Base-by-base conservation (phyloP, 1,140 invertebrate species). In the Aporrectodea caliginosa region DNA sequence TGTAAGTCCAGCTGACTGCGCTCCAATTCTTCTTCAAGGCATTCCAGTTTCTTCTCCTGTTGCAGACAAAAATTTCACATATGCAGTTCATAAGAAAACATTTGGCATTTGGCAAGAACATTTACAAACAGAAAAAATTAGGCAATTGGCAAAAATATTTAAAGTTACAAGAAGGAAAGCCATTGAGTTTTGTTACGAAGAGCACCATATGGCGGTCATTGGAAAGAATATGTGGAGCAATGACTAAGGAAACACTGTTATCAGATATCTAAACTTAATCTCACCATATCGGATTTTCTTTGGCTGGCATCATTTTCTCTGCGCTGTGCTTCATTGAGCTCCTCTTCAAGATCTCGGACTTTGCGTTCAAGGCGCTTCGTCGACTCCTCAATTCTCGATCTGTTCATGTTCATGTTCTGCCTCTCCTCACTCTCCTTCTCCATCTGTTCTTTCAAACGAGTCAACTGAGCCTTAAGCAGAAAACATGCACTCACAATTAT, bases 351-450 rank as follows among this genome's bases (percentile, higher is more conserved):
- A 78, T 95, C 93, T 43, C 93, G 90, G 29, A 91, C 69, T 82
- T 90, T 88, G 78, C 93, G 88, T 84, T 94, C 93, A 2, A 93
- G 85, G 85, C 94, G 92, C 81, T 94, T 91, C 22, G 92, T 89
- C 30, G 92, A 90, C 79, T 97, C 95, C 80, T 94, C 92, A 1
- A 92, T 91, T 29, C 91, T 90, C 83, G 92, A 90, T 84, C 96
- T 95, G n/a, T 93, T 91, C 1, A 91, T 89, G 79, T 92, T 90
- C 0, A 93, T 89, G n/a, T 91, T 88, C 0, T 92, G 91, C 1
- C 92, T 90, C 84, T 97, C 95, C 16, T 90, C 90, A 79, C 93
- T 92, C 22, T 94, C 85, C 82, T 93, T 92, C 35, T 97, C 95
- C 68, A 94, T 90, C 2, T 92, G 92, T 84, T 98, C 95, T 83